Conservation (phyloP, 2,113 vertebrate genomes). For the Chaetura pelagica region DNA sequence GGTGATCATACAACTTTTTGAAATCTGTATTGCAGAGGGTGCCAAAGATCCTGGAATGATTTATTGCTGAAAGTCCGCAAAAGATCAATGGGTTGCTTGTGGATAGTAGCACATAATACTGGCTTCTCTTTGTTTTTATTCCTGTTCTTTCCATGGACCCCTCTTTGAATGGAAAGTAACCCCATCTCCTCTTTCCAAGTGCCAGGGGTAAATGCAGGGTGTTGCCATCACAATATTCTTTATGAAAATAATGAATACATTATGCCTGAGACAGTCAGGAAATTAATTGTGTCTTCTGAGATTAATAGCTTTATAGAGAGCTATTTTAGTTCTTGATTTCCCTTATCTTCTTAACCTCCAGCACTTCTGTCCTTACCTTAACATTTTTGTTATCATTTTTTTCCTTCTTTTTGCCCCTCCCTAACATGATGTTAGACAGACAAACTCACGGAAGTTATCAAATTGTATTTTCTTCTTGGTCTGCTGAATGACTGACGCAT, state of each 20-base stretch:
- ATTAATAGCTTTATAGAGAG: conserved; percentile 16
- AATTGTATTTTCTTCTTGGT: not conserved
- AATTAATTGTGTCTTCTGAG: not conserved
- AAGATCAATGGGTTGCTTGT: not conserved
- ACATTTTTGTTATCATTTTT: not conserved
- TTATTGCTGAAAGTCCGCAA: not conserved
- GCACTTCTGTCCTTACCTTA: not conserved
- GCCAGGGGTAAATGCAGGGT: not conserved
- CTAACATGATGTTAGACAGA: not conserved
- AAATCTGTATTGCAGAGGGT: not conserved
- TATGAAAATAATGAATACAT: not conserved
- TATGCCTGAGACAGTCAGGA: not conserved
- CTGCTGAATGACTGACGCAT: not conserved
- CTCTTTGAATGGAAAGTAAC: not conserved
- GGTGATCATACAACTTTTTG: not conserved
- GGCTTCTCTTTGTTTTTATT: not conserved
- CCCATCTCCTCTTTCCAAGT: not conserved
- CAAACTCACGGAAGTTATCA: not conserved
- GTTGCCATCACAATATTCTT: not conserved
- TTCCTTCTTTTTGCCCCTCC: not conserved
- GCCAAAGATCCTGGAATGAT: not conserved
- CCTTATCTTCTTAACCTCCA: not conserved
- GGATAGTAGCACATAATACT: not conserved
- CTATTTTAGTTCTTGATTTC: not conserved
- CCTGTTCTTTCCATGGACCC: not conserved